phyloP scores from a whole-genome alignment of 1,140 invertebrate genomes.

The Teleopsis dalmanni region DNA sequence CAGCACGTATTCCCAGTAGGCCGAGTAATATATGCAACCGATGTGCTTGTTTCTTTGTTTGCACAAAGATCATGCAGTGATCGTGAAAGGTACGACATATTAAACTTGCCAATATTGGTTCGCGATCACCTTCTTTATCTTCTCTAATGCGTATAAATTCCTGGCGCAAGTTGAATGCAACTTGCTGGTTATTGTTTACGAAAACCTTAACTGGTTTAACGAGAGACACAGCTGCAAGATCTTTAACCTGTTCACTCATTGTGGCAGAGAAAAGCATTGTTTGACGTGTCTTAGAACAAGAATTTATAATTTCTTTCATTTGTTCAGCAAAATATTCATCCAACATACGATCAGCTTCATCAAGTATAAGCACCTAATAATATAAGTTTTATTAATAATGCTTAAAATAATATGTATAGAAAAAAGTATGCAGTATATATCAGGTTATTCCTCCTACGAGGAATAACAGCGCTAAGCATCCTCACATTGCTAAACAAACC shows the following conservation, averaged over 20 bases:
- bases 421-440: background rate
- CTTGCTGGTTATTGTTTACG: constrained; percentile 91
- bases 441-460: constrained; percentile 11
- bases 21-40: constrained; percentile 84
- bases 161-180: constrained; percentile 90
- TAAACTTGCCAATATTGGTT: constrained; percentile 82
- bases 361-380: constrained; percentile 36
- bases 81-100: constrained; percentile 90
- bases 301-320: constrained; percentile 91
- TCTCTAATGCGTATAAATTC: constrained; percentile 88
- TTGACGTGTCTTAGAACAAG: constrained; percentile 88
- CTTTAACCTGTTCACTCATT: constrained; percentile 95
- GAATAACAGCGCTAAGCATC: too few relatives aligned
- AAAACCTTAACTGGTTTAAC: constrained; percentile 88
- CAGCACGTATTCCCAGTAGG: constrained; percentile 75
- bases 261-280: constrained; percentile 98
- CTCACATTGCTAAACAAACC: background rate
- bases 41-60: constrained; percentile 92
- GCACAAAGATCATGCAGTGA: constrained; percentile 90
- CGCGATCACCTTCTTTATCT: constrained; percentile 77
- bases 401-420: background rate
- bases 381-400: background rate
- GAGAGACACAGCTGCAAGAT: constrained; percentile 84
- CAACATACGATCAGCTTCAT: constrained; percentile 67
- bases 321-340: constrained; percentile 98